Evolutionary conservation across 2,888 invertebrate genomes (phyloP).

Genomic region (Drosophila anomalata): DNA sequence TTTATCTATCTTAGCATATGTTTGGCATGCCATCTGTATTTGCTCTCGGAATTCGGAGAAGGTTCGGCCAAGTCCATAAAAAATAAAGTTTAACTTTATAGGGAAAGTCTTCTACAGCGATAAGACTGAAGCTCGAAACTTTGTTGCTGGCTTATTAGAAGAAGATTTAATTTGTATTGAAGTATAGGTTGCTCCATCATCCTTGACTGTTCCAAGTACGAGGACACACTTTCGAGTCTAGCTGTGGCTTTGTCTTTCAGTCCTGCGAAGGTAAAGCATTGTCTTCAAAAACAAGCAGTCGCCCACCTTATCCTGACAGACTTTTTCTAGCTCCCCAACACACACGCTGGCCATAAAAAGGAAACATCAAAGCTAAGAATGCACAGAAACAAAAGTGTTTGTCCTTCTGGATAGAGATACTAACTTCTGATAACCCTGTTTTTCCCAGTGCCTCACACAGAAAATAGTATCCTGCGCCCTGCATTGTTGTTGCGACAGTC

Average conservation of each 20-base stretch:
- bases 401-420: not conserved
- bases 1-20: conserved; percentile 38
- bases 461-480: conserved; percentile 3
- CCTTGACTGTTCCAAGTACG: conserved; percentile 9
- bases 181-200: not conserved
- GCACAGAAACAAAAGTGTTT: conserved; percentile 7
- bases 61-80: conserved; percentile 2
- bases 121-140: conserved; percentile 5
- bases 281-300: conserved; percentile 22
- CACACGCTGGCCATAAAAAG: conserved; percentile 16
- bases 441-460: conserved; percentile 6
- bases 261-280: conserved; percentile 14
- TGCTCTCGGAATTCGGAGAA: conserved; percentile 9
- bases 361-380: conserved; percentile 7
- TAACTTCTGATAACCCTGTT: not conserved
- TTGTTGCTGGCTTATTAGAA: not conserved
- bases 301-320: conserved; percentile 7
- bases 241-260: conserved; percentile 28
- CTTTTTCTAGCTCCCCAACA: conserved; percentile 1
- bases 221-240: conserved; percentile 1
- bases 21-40: conserved; percentile 33
- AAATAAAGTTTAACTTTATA: not conserved
- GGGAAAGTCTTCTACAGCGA: not conserved
- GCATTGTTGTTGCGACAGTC: conserved; percentile 55
- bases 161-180: not conserved